phyloP scores from a whole-genome alignment of 1,140 invertebrate species.

The Meloidogyne hapla region DNA sequence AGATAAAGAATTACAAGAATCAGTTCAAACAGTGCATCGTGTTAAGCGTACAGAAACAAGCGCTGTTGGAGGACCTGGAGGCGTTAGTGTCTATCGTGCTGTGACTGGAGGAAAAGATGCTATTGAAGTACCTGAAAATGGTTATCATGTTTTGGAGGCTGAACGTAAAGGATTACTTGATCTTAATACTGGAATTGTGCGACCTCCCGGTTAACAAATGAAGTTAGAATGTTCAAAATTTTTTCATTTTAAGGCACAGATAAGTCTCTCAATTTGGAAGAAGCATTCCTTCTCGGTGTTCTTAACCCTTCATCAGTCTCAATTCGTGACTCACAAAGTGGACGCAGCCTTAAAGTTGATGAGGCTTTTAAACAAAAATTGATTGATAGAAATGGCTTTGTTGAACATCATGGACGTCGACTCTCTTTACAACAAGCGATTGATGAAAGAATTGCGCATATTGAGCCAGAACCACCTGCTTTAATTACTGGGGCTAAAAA shows the following conservation, averaged over 20 bases:
- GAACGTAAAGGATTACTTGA: conserved; percentile 77
- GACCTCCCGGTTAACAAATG: conserved; percentile 62
- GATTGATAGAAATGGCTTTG: conserved; percentile 77
- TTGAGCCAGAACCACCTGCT: conserved; percentile 59
- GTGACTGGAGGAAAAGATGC: conserved; percentile 63
- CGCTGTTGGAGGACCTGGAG: conserved; percentile 62
- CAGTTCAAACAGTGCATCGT: conserved; percentile 61
- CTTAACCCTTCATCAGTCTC: conserved; percentile 76
- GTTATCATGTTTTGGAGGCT: conserved; percentile 74
- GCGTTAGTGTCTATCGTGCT: conserved; percentile 60
- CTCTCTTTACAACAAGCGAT: conserved; percentile 79
- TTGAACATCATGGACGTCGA: conserved; percentile 77
- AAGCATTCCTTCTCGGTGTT: conserved; percentile 76
- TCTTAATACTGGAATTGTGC: conserved; percentile 72
- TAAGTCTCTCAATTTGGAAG: conserved; percentile 71
- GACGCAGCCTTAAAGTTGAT: conserved; percentile 76
- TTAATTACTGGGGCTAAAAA: conserved; percentile 39
- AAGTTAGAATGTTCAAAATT: conserved; percentile 44
- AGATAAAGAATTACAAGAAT: conserved; percentile 56
- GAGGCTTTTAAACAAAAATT: conserved; percentile 82
- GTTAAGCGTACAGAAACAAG: conserved; percentile 59
- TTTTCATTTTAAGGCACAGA: conserved; percentile 65
- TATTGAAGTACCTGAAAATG: conserved; percentile 59
- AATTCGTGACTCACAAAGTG: conserved; percentile 79
- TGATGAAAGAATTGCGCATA: conserved; percentile 72